Evolutionary conservation across 2,888 invertebrate species (phyloP).

Genomic region (Ochropacha duplaris): DNA sequence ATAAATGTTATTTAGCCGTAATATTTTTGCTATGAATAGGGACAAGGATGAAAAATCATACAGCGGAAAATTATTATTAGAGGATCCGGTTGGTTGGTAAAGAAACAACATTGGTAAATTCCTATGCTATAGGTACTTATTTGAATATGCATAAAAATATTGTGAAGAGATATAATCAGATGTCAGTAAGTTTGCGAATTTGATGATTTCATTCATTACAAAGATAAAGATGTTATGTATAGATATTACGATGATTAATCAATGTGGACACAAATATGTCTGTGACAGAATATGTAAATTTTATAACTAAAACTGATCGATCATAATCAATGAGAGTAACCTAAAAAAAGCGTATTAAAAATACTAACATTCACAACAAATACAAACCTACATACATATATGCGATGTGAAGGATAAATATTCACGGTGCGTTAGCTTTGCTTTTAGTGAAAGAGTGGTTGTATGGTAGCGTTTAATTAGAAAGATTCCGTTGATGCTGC

Average conservation of each 20-base stretch:
- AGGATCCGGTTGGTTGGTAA: conserved; percentile 43
- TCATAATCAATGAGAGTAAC: no score
- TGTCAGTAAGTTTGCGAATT: no score
- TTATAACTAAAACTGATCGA: no score
- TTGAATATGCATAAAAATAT: conserved; percentile 13
- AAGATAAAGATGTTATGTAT: no score
- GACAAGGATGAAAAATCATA: conserved; percentile 52
- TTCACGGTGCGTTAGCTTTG: conserved; percentile 25
- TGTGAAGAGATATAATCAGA: neutral
- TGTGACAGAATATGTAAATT: no score
- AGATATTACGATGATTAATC: no score
- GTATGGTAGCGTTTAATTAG: conserved; percentile 42
- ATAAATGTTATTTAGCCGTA: conserved; percentile 19
- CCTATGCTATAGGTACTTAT: conserved; percentile 13
- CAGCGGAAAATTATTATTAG: conserved; percentile 43
- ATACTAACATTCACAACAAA: neutral
- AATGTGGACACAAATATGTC: no score
- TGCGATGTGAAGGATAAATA: conserved; percentile 3
- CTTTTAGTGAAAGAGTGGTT: conserved; percentile 24
- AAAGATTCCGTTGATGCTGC: conserved; percentile 35
- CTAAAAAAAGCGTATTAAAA: neutral
- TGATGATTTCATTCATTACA: no score
- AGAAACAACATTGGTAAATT: conserved; percentile 18
- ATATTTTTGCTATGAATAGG: conserved; percentile 36
- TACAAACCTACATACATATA: neutral